Base-by-base conservation (phyloP, 2,113 vertebrate species). In the Zingel zingel region DNA sequence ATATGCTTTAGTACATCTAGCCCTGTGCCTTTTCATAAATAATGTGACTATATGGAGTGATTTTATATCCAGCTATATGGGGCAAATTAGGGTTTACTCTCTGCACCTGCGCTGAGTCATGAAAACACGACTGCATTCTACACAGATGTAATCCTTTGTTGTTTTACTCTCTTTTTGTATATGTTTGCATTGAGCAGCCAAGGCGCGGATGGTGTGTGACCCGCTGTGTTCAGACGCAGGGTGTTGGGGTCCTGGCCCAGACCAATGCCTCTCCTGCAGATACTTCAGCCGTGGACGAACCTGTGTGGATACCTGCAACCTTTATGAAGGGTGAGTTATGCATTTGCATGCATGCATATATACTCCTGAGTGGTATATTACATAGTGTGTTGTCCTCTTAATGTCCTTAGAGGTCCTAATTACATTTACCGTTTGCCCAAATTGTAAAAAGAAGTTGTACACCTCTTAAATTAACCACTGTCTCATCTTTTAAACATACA, bases 161-260 rank as follows among this genome's bases (percentile, higher is more conserved):
- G 5, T 58, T 30, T n/a, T 6, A 6, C 23, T 66, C 3, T 75
- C 15, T 70, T 79, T 45, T 39, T 86, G n/a, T 77, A 18, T 70
- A 0, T 87, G n/a, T 85, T 30, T 89, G 66, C 79, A 6, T 33
- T 69, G 90, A 85, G 81, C 94, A 99, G 98, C 96, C 91, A 95
- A 95, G 4, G 96, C 97, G 43, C 95, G 92, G 50, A 97, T 97
- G 97, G 95, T 97, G 74, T 99, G 98, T 83, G 97, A 99, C 39
- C 94, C 95, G 14, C 91, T 99, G 77, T 99, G 98, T 89, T 99
- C 98, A 0, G 96, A 93, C 0, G 92, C 96, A 2, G 98, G 98
- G 51, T 99, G 98, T 14, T 99, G 98, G 98, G 98, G 98, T 48
- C 96, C 97, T 0, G 97, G 98, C 2, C 96, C 98, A 2, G 97